These are phyloP conservation scores for Lepidochrysops patricia DNA, from an alignment of 2,888 invertebrate species.

Conservation along the genomic window DNA sequence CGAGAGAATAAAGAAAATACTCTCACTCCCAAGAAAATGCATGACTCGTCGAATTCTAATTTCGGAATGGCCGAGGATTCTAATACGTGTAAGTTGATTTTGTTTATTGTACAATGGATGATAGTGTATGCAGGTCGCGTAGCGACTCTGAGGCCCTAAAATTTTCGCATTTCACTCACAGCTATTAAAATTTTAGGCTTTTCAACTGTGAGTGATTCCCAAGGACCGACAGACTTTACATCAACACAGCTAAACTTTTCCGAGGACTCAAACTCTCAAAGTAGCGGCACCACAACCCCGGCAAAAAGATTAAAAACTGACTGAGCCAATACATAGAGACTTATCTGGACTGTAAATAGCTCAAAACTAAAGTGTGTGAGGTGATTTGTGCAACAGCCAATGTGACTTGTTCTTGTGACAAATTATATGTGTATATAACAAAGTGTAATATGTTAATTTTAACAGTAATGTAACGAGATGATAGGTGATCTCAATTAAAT, in stretches of 20 bases:
- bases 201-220: slow-evolving; percentile 92
- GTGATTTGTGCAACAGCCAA: not conserved
- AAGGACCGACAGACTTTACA: slow-evolving; percentile 89
- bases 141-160: too few relatives aligned
- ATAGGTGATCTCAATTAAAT: slow-evolving; percentile 7
- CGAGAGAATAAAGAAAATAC: slow-evolving; percentile 88
- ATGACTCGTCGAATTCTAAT: slow-evolving; percentile 85
- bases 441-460: not conserved
- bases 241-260: slow-evolving; percentile 91
- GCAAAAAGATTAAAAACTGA: slow-evolving; percentile 88
- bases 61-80: slow-evolving; percentile 92
- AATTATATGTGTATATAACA: slow-evolving; percentile 10
- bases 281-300: slow-evolving; percentile 81
- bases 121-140: too few relatives aligned
- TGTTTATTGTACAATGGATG: too few relatives aligned
- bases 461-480: not conserved
- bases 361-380: not conserved
- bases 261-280: slow-evolving; percentile 92
- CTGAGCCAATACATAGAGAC: slow-evolving; percentile 45
- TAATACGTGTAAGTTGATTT: slow-evolving; percentile 83
- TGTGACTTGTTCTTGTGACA: slow-evolving; percentile 6
- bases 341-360: not conserved
- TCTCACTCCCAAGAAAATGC: slow-evolving; percentile 77
- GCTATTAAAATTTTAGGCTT: slow-evolving; percentile 77
- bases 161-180: not conserved